A percentile compares a stretch with the other conserved stretches of the same genome.
Conservation (phyloP, 2,888 invertebrate species). For the Leptopilina drosophilae region DNA sequence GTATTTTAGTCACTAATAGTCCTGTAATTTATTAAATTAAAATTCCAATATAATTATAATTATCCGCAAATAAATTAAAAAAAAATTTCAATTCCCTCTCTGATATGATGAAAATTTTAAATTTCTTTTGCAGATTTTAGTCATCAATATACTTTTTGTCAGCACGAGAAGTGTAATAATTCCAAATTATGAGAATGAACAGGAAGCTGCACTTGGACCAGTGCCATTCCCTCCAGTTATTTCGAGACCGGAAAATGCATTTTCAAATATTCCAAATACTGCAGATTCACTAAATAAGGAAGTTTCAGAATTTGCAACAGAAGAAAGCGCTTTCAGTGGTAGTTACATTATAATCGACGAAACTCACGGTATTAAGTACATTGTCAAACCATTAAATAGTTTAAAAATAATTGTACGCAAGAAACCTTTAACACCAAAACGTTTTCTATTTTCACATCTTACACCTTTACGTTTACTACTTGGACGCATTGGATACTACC, state of each 20-base stretch:
- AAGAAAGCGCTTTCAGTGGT: not conserved
- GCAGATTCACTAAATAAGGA: not conserved
- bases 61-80: too few species aligned
- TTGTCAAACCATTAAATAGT: slow-evolving; percentile 1
- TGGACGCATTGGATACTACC: not conserved
- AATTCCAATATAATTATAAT: too few species aligned
- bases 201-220: not conserved
- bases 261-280: not conserved
- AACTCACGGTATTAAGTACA: not conserved
- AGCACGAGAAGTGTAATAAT: too few species aligned
- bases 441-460: not conserved
- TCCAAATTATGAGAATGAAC: too few species aligned
- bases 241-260: not conserved
- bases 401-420: not conserved
- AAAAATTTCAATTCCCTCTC: too few species aligned
- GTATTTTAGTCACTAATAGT: too few species aligned
- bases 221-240: not conserved
- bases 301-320: not conserved
- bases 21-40: too few species aligned
- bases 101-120: too few species aligned
- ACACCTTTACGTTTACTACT: not conserved
- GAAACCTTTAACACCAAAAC: not conserved
- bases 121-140: too few species aligned
- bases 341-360: not conserved
- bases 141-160: too few species aligned